These are phyloP conservation scores for Virgularia gustaviana DNA, from an alignment of 92 coral and sea anemone species.

Conservation along the genomic window DNA sequence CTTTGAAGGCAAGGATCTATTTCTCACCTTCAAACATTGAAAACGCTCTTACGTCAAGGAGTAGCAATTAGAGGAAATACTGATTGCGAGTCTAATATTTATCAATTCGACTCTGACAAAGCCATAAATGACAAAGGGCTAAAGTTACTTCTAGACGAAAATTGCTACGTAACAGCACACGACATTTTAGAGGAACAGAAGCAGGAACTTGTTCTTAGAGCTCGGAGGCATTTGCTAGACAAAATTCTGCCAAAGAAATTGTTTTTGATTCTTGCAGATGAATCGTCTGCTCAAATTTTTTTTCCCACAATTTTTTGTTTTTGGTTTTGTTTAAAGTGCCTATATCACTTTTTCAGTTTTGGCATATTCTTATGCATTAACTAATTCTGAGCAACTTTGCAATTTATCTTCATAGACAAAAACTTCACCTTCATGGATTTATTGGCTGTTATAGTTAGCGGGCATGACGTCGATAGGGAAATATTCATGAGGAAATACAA, in stretches of 20 bases:
- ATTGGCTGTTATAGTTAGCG: too few relatives aligned
- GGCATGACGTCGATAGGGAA: too few relatives aligned
- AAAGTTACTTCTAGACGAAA: constrained; percentile 17
- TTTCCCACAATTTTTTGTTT: too few relatives aligned
- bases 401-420: too few relatives aligned
- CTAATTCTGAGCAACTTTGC: too few relatives aligned
- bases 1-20: constrained; percentile 6
- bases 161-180: constrained; percentile 8
- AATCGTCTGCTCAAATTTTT: too few relatives aligned
- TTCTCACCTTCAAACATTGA: constrained; percentile 26
- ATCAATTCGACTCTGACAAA: constrained; percentile 23
- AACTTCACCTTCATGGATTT: too few relatives aligned
- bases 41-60: constrained; percentile 23
- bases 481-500: too few relatives aligned
- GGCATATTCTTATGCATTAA: too few relatives aligned
- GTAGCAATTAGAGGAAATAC: constrained; percentile 25
- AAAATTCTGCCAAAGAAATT: background rate
- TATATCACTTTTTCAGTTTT: too few relatives aligned
- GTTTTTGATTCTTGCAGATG: constrained; percentile 27
- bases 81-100: constrained; percentile 10
- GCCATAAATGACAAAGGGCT: constrained; percentile 12
- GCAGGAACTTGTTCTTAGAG: constrained; percentile 13
- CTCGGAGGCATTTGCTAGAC: constrained; percentile 5
- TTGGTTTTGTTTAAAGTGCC: too few relatives aligned
- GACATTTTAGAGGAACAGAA: constrained; percentile 28